Evolutionary conservation across 2,113 vertebrate species (phyloP), one percentile per base, ranked within the genome.

Genomic region (Theropithecus gelada): DNA sequence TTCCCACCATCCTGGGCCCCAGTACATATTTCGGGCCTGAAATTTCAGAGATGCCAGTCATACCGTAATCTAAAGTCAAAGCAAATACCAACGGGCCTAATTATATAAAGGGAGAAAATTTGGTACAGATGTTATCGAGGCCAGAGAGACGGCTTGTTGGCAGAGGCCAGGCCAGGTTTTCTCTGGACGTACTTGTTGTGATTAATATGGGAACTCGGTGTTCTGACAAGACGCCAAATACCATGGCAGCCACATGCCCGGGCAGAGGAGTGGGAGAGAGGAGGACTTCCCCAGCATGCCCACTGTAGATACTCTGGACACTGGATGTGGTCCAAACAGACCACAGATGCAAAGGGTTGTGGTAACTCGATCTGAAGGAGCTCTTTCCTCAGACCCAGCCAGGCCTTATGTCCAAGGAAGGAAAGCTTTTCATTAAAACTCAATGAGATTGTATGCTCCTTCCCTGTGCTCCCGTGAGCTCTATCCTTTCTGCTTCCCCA

Each of bases 101-200:
- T 97, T 97, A 93, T 40, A 97, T 45, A 97, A 96, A 98, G 84
- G 90, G 94, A 97, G 90, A 97, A 97, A 98, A 98, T 1, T 52
- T 3, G 93, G 78, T 76, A 23, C 97, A 98, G 95, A 98, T 92
- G 92, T 97, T 86, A 94, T 61, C 82, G 93, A 25, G 11, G 45
- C 83, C 64, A 75, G 83, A 91, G 82, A 75, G 92, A 90, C 50
- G 50, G 89, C 83, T 78, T 81, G 45, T 22, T 94, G 83, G 91
- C 89, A 94, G 64, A 85, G 85, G 78, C 61, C 90, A n/a, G 64
- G 84, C 86, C 94, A 40, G 92, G 52, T 95, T 75, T 95, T 96
- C 61, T 61, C 52, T 22, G 92, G 84, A 97, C 59, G 66, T 0
- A 10, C 22, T 97, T 90, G 57, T n/a, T 94, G 84, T 70, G 93